Base-by-base conservation (phyloP, 2,113 vertebrate genomes). In the Seriola dumerili region DNA sequence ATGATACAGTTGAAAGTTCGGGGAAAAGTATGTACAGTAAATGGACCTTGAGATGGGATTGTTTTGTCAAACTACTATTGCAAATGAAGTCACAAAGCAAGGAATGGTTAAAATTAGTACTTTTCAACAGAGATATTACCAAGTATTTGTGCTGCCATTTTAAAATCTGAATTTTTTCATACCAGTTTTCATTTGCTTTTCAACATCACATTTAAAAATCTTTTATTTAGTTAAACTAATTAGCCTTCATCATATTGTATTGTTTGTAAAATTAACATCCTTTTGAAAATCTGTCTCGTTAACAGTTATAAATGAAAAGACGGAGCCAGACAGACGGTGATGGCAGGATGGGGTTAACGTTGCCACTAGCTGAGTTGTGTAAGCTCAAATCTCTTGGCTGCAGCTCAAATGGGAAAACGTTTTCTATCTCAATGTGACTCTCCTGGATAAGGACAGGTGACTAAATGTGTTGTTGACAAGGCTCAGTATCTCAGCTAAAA, bases 381-480 rank as follows among this genome's bases (percentile, higher is more conserved):
- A 34, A 84, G 76, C 57, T 72, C 6, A 79, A 72, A 89, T 88
- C 75, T 81, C 66, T 80, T 75, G 62, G 77, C 81, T 70, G 81
- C 38, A 52, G 78, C 85, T 80, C 67, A 76, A 44, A 81, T 21
- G 55, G 64, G 75, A 70, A 81, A 81, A 69, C 4, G n/a, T 14
- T 71, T 78, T 76, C 62, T 57, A 38, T 75, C 86, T 88, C 70
- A 76, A 25, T 79, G 87, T 87, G 90, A 83, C 64, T 80, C 81
- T 48, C 25, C 44, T 48, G 57, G 88, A 86, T 89, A 85, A 85
- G 61, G 59, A 72, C 81, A 90, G 81, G 90, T 89, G 90, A 85
- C 81, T 64, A 57, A 84, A 79, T 16, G 16, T 52, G 61, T 55
- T 88, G 85, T 86, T 91, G 83, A 84, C 72, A 88, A 38, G 40